Evolutionary conservation across 1,140 invertebrate species (phyloP), one percentile per base, ranked within the genome.

Genomic region (Wiebesia pumilae): DNA sequence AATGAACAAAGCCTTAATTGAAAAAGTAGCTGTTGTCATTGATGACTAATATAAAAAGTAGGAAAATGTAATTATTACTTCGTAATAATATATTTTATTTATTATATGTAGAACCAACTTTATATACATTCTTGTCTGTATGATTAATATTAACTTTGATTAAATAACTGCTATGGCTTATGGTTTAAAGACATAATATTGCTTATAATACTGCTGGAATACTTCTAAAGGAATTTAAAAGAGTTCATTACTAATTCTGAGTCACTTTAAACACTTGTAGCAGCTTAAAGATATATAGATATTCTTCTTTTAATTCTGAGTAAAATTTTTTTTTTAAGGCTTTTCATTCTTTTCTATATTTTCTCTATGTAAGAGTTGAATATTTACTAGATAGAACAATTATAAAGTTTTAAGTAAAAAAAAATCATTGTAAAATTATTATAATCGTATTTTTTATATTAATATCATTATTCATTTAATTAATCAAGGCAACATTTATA

Each of bases 191-290:
- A 65, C n/a, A 65, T n/a, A n/a, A 0, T 51, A 27, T n/a, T 21
- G 47, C 2, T 51, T n/a, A 65, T 24, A 78, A 30, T 47, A 78
- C 24, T 47, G 47, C n/a, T 78, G 47, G 51, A 47, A 78, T 78
- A 30, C 24, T 30, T 14, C 43, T 78, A 12, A 78, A 47, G 47
- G n/a, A 78, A 78, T 78, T 47, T 47, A 51, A 40, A 77, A 78
- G 75, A 24, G 12, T 78, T 78, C 65, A 69, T 67, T 69, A 69
- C 65, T 33, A 82, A 82, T 51, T 82, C 62, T 69, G 65, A 82
- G 80, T 69, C 40, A 82, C n/a, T 62, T 21, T 47, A 54, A 69
- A 33, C 65, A 69, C 14, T 67, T 51, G 40, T 47, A 47, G 16
- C 80, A 47, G 40, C 27, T 69, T 47, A n/a, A 38, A n/a, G 33